These are phyloP conservation scores for Nymphalis urticae DNA, from an alignment of 2,888 invertebrate genomes.

Conservation along the genomic window DNA sequence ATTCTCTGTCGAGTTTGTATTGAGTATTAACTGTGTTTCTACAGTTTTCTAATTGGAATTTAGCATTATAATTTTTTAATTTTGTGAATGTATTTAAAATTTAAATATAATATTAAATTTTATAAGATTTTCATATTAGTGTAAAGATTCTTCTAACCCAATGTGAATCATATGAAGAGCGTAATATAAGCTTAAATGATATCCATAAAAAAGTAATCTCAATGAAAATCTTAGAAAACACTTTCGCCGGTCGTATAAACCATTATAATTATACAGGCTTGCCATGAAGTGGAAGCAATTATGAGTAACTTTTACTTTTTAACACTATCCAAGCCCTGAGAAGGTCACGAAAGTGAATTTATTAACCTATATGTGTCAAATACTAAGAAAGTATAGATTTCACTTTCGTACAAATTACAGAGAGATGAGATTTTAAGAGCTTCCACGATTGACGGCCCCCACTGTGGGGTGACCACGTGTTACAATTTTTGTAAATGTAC, in stretches of 20 bases:
- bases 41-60: too few relatives aligned
- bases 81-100: too few relatives aligned
- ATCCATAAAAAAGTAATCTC: not conserved
- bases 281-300: conserved; percentile 25
- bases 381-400: conserved; percentile 59
- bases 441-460: conserved; percentile 19
- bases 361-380: conserved; percentile 33
- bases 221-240: conserved; percentile 12
- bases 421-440: conserved; percentile 29
- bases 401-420: conserved; percentile 66
- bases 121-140: too few relatives aligned
- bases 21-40: too few relatives aligned
- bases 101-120: too few relatives aligned
- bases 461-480: conserved; percentile 9
- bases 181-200: not conserved
- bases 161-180: not conserved
- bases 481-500: not conserved
- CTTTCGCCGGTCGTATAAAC: conserved; percentile 15
- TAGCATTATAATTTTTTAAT: too few relatives aligned
- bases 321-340: conserved; percentile 32
- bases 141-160: not conserved
- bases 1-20: too few relatives aligned
- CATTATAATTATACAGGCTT: conserved; percentile 24
- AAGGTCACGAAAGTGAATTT: conserved; percentile 40
- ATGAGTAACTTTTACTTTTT: conserved; percentile 40